Conservation (phyloP, 1,140 invertebrate species). For the Plectrocnemia conspersa region DNA sequence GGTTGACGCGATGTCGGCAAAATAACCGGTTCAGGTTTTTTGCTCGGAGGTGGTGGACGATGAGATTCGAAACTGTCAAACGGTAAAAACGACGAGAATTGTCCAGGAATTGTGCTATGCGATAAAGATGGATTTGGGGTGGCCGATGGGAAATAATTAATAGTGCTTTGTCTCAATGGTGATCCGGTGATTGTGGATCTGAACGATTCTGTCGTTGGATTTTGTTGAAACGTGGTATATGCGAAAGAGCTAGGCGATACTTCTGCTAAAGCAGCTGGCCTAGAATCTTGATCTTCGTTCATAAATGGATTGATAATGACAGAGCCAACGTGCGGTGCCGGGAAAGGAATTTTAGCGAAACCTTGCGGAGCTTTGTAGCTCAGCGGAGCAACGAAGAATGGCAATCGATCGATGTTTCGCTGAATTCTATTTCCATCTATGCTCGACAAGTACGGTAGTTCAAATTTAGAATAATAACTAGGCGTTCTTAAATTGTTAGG, state of each 20-base stretch:
- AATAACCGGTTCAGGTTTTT: constrained; percentile 21
- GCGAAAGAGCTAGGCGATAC: constrained; percentile 1
- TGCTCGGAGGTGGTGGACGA: constrained; percentile 15
- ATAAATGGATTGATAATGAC: constrained; percentile 62
- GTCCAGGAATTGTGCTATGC: constrained; percentile 20
- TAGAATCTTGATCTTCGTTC: constrained; percentile 15
- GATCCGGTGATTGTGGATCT: constrained; percentile 8
- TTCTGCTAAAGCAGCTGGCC: constrained; percentile 6
- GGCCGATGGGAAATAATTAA: constrained; percentile 29
- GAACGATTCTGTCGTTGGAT: constrained; percentile 31
- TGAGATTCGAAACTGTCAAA: constrained; percentile 20
- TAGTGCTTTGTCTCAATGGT: constrained; percentile 18
- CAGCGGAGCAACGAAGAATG: constrained; percentile 78
- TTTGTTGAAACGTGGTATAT: constrained; percentile 23
- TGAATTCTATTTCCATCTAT: constrained; percentile 66
- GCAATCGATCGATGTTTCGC: constrained; percentile 65
- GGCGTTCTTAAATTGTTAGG: constrained; percentile 67
- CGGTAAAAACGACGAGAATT: constrained; percentile 18
- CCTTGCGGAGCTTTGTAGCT: constrained; percentile 75
- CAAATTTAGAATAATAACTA: constrained; percentile 70
- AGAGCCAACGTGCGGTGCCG: constrained; percentile 77
- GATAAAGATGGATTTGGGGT: constrained; percentile 23
- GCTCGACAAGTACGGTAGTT: constrained; percentile 73
- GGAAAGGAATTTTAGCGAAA: constrained; percentile 77
- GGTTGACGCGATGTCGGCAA: constrained; percentile 17